phyloP scores from a whole-genome alignment of 2,888 invertebrate species.

The Phoenoteleia sp. region DNA sequence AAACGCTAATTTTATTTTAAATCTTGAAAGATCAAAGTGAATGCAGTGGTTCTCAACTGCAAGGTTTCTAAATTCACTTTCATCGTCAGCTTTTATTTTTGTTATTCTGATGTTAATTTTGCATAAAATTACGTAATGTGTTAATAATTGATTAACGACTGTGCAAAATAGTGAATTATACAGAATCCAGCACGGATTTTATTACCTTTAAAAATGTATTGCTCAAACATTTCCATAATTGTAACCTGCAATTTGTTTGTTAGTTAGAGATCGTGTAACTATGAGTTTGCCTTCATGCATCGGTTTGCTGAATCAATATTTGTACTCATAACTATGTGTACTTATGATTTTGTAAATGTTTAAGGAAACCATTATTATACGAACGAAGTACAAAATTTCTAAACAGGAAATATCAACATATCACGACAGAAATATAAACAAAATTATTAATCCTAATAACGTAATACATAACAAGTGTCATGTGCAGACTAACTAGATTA shows the following conservation, averaged over 20 bases:
- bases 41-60: too few relatives aligned
- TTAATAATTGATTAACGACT: too few relatives aligned
- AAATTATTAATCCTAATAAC: slow-evolving; percentile 48
- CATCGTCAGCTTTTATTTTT: too few relatives aligned
- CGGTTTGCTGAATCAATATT: slow-evolving; percentile 63
- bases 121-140: too few relatives aligned
- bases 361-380: slow-evolving; percentile 28
- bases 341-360: slow-evolving; percentile 35
- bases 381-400: not conserved
- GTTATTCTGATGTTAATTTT: too few relatives aligned
- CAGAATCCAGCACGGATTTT: too few relatives aligned
- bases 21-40: too few relatives aligned
- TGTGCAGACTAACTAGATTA: slow-evolving; percentile 47
- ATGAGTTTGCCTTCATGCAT: slow-evolving; percentile 47
- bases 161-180: too few relatives aligned
- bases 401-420: not conserved
- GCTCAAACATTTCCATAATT: slow-evolving; percentile 8
- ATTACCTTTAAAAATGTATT: too few relatives aligned
- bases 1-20: too few relatives aligned
- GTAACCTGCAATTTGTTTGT: slow-evolving; percentile 44
- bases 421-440: slow-evolving; percentile 3
- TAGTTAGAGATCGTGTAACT: slow-evolving; percentile 48
- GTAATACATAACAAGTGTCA: slow-evolving; percentile 53
- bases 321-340: slow-evolving; percentile 39
- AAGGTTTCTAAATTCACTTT: too few relatives aligned